A percentile compares a stretch with the other conserved stretches of the same genome.
Evolutionary conservation across 1,140 invertebrate genomes (phyloP).

Genomic region (Chironomus tepperi): DNA sequence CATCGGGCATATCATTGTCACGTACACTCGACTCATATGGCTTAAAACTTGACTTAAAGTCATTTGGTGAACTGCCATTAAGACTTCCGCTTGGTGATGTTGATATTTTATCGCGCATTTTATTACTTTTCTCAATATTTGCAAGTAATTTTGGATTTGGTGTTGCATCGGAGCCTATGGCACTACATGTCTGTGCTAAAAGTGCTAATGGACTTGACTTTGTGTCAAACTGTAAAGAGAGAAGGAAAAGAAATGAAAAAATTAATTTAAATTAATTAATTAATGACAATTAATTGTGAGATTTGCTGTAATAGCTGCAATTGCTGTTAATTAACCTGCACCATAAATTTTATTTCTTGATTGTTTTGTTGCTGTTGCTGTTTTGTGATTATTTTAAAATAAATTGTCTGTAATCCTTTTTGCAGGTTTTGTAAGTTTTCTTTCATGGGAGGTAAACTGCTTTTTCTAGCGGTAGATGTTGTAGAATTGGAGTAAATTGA

Average conservation of each 20-base stretch:
- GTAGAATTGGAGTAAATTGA: too few species aligned
- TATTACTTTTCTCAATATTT: conserved; percentile 55
- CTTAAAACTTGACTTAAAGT: conserved; percentile 55
- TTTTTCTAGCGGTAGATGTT: too few species aligned
- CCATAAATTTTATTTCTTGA: conserved; percentile 4
- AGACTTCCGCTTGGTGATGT: conserved; percentile 44
- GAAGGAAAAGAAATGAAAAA: conserved; percentile 39
- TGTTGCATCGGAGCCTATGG: conserved; percentile 78
- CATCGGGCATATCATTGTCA: conserved; percentile 23
- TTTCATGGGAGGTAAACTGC: background rate
- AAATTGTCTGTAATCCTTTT: background rate
- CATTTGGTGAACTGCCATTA: conserved; percentile 36
- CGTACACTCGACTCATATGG: conserved; percentile 56
- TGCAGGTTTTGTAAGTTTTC: background rate
- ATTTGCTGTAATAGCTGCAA: background rate
- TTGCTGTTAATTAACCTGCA: background rate
- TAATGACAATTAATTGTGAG: conserved; percentile 29
- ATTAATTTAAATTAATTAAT: conserved; percentile 40
- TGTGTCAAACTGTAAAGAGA: conserved; percentile 76
- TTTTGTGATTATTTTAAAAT: background rate
- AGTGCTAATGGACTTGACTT: conserved; percentile 92
- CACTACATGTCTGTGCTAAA: conserved; percentile 89
- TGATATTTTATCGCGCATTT: conserved; percentile 51
- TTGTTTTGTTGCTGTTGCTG: background rate
- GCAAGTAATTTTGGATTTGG: conserved; percentile 60